phyloP scores from a whole-genome alignment of 2,888 invertebrate genomes.

The Actias luna region DNA sequence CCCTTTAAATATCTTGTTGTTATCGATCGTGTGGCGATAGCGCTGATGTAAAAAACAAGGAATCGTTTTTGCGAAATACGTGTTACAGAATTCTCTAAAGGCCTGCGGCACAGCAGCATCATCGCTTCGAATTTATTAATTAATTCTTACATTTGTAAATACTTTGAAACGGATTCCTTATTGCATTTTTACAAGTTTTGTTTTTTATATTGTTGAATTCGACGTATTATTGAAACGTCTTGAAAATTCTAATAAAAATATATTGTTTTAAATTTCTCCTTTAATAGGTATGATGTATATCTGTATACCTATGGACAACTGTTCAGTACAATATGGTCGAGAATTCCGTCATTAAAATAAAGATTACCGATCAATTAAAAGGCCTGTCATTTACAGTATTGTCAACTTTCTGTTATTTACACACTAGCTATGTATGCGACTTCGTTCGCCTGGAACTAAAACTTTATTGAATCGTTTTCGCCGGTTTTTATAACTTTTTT shows the following conservation, averaged over 20 bases:
- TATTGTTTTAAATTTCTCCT: background rate
- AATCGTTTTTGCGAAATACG: slow-evolving; percentile 58
- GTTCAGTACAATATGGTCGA: too few relatives aligned
- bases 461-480: too few relatives aligned
- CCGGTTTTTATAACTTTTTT: too few relatives aligned
- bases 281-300: too few relatives aligned
- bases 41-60: slow-evolving; percentile 52
- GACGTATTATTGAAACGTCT: background rate
- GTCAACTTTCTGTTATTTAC: background rate
- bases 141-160: slow-evolving; percentile 23
- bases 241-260: background rate
- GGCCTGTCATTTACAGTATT: background rate
- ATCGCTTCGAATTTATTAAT: slow-evolving; percentile 20
- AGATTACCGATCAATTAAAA: too few relatives aligned
- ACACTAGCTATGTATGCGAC: background rate
- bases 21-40: slow-evolving; percentile 74
- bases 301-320: too few relatives aligned
- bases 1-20: slow-evolving; percentile 57
- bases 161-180: slow-evolving; percentile 19
- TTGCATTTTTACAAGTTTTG: background rate
- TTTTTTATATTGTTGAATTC: background rate
- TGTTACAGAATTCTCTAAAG: slow-evolving; percentile 53
- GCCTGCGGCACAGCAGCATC: slow-evolving; percentile 30
- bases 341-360: too few relatives aligned
- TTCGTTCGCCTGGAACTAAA: too few relatives aligned